These are phyloP conservation scores for Chrysolina haemoptera DNA, from an alignment of 2,888 invertebrate species.

Conservation along the genomic window DNA sequence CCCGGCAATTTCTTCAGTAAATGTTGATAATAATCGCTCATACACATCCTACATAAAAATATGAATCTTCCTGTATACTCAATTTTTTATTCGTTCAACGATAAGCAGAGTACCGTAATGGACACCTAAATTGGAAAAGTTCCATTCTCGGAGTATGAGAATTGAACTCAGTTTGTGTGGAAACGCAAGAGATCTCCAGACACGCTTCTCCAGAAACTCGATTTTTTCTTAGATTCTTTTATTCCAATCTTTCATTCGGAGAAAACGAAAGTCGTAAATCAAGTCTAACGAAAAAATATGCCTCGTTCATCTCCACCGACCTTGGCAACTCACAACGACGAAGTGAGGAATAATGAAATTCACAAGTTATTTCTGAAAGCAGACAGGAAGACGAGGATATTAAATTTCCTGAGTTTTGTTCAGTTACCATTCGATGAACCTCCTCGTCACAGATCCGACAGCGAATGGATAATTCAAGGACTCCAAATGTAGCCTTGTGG, in stretches of 20 bases:
- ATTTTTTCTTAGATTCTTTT: neutral
- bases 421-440: neutral
- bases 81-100: too few relatives aligned
- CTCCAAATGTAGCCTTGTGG: too few relatives aligned
- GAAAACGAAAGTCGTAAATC: conserved; percentile 15
- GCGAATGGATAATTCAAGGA: too few relatives aligned
- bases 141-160: neutral
- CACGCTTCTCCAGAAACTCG: neutral
- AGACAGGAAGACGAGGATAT: conserved; percentile 19
- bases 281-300: neutral
- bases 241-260: neutral
- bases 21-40: too few relatives aligned
- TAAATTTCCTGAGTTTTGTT: neutral
- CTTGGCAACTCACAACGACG: neutral
- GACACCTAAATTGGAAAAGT: too few relatives aligned
- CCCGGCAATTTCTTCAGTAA: too few relatives aligned
- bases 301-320: neutral
- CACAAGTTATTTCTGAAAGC: conserved; percentile 4
- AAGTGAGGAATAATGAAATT: conserved; percentile 6
- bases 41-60: too few relatives aligned
- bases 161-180: neutral
- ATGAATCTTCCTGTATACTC: too few relatives aligned
- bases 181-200: neutral
- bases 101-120: too few relatives aligned
- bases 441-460: neutral